Evolutionary conservation across 2,113 vertebrate genomes (phyloP).

Genomic region (Scytalopus superciliaris): DNA sequence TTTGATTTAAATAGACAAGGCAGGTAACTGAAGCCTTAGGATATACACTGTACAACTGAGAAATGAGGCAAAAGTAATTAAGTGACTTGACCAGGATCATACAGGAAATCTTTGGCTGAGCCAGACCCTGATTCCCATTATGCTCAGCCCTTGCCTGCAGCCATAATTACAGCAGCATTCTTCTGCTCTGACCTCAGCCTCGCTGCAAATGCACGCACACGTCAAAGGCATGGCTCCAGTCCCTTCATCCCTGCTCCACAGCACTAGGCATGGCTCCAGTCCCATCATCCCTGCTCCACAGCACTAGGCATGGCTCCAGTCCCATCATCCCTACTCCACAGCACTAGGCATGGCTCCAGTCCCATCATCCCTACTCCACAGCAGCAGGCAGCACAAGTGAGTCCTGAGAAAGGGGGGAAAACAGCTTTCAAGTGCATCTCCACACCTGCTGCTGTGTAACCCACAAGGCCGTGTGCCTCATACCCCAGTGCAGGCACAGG

Average conservation of each 20-base stretch:
- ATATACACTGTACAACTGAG: conserved; percentile 54
- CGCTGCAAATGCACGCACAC: not conserved
- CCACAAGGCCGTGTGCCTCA: fast-evolving
- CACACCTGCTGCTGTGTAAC: not conserved
- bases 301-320: too few species aligned
- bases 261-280: too few species aligned
- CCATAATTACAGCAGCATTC: conserved; percentile 52
- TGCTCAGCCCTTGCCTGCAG: conserved; percentile 47
- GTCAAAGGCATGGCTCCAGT: not conserved
- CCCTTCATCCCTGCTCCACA: not conserved
- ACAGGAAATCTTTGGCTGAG: conserved; percentile 62
- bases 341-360: too few species aligned
- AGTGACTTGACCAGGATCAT: conserved; percentile 66
- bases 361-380: too few species aligned
- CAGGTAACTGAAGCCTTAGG: conserved; percentile 64
- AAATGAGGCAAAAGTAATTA: conserved; percentile 64
- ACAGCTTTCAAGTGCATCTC: not conserved
- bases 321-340: too few species aligned
- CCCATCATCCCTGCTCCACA: too few species aligned
- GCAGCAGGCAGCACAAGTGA: not conserved
- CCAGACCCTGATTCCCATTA: conserved; percentile 48
- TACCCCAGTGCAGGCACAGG: not conserved
- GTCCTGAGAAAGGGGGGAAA: not conserved
- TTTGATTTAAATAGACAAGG: conserved; percentile 62
- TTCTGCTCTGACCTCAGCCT: conserved; percentile 47